These are phyloP conservation scores for Mohoua ochrocephala DNA, from an alignment of 2,113 vertebrate genomes.

Conservation along the genomic window DNA sequence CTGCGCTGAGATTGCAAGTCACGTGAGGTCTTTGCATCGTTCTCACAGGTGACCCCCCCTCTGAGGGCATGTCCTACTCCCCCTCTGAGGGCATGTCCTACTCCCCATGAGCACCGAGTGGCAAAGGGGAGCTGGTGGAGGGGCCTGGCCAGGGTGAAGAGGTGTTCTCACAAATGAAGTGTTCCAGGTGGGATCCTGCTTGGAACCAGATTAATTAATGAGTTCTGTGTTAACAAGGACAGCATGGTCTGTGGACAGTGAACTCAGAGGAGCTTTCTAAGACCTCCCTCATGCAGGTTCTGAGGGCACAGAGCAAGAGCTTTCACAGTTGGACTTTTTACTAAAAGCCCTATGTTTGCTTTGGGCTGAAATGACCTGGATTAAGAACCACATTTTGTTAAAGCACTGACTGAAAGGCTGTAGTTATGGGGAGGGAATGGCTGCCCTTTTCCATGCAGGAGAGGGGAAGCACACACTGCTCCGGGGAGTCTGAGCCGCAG, in stretches of 20 bases:
- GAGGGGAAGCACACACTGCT: background rate
- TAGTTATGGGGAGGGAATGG: background rate
- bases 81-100: background rate
- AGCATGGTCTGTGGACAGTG: too few relatives aligned
- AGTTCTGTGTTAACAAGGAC: background rate
- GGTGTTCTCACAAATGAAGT: background rate
- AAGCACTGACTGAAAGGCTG: background rate
- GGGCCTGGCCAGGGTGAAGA: background rate
- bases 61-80: background rate
- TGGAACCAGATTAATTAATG: background rate
- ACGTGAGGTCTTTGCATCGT: background rate
- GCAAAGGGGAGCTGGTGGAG: background rate
- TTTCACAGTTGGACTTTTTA: background rate
- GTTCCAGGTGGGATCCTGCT: background rate
- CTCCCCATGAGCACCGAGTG: background rate
- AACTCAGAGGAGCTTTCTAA: background rate
- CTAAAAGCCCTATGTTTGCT: background rate
- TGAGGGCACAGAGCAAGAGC: background rate
- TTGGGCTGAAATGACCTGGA: background rate
- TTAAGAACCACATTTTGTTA: rapidly evolving
- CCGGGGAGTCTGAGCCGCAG: background rate
- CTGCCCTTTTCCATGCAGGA: background rate
- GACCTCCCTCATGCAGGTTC: background rate
- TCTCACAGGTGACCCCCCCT: rapidly evolving
- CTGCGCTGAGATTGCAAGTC: background rate